phyloP scores from a whole-genome alignment of 2,888 invertebrate genomes.

The Callinectes sapidus region DNA sequence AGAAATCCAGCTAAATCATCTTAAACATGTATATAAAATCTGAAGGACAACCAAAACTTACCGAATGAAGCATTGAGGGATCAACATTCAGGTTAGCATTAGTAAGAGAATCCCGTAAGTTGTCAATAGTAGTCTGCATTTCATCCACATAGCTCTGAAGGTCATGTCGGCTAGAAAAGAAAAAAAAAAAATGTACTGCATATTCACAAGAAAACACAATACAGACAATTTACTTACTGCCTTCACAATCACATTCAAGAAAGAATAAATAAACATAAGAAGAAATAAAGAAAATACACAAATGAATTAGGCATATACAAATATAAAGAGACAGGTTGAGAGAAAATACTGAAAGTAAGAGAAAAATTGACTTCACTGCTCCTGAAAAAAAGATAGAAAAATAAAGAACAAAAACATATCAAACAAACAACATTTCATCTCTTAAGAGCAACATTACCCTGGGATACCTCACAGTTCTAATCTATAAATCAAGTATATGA shows the following conservation, averaged over 20 bases:
- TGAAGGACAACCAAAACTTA: not conserved
- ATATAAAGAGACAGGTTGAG: not conserved
- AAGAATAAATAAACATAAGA: not conserved
- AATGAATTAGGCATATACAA: not conserved
- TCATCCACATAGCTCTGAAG: slow-evolving; percentile 60
- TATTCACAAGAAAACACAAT: not conserved
- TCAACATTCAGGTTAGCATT: slow-evolving; percentile 50
- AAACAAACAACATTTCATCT: not conserved
- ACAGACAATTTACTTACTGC: not conserved
- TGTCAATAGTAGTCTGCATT: slow-evolving; percentile 58
- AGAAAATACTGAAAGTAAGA: not conserved
- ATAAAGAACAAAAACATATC: too few species aligned
- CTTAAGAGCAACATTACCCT: not conserved
- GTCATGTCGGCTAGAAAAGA: slow-evolving; percentile 37
- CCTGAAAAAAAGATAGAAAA: not conserved
- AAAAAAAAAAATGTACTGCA: not conserved
- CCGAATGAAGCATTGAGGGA: slow-evolving; percentile 56
- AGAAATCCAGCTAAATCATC: too few species aligned
- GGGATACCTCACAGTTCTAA: not conserved
- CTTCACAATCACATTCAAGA: not conserved
- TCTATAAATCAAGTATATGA: not conserved
- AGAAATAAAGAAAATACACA: not conserved
- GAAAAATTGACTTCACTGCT: not conserved
- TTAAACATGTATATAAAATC: too few species aligned
- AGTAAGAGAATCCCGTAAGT: slow-evolving; percentile 50